Evolutionary conservation across 2,888 invertebrate species (phyloP), one percentile per base, ranked within the genome.

Genomic region (Xanthorhoe designata): DNA sequence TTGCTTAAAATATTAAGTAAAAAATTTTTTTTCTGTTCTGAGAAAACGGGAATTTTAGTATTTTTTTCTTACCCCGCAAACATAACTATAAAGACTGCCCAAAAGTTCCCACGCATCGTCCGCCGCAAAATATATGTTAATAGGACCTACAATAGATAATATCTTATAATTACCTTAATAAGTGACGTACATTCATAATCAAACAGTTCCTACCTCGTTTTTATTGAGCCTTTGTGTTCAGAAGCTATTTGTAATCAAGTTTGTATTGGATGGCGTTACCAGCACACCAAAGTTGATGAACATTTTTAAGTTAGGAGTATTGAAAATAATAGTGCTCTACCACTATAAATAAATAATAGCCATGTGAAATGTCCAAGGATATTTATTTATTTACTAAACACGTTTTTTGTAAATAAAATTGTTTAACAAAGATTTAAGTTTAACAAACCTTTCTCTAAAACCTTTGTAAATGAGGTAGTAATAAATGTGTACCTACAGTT

Each of bases 151-250:
- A 90, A 91, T 87, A 83, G 86, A 85, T 79, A 75, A 74, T 80
- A 78, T 86, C 83, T 84, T 78, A 90, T 91, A 91, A 91, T 91
- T 91, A 85, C 82, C 83, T 83, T 88, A 88, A 90, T 89, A 90
- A 87, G 85, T 80, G 80, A 77, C 80, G 80, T 84, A 83, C 85
- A 87, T 47, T 88, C 84, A 86, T 85, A 89, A 89, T 90, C 89
- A 89, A 88, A 87, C 80, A 87, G 87, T 90, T 90, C 85, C 82
- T 55, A 24, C 67, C n/a, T 38, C 52, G 59, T 68, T 69, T 72
- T 67, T 69, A 65, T 90, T 85, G 84, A 81, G 80, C 77, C 76
- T 84, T 87, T 87, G 86, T 87, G 79, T 87, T 80, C 76, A 76
- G 75, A 74, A 75, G 70, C 73, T 80, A 86, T 87, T 83, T 85